Base-by-base conservation (phyloP, 2,113 vertebrate genomes). In the Gobiocypris rarus region DNA sequence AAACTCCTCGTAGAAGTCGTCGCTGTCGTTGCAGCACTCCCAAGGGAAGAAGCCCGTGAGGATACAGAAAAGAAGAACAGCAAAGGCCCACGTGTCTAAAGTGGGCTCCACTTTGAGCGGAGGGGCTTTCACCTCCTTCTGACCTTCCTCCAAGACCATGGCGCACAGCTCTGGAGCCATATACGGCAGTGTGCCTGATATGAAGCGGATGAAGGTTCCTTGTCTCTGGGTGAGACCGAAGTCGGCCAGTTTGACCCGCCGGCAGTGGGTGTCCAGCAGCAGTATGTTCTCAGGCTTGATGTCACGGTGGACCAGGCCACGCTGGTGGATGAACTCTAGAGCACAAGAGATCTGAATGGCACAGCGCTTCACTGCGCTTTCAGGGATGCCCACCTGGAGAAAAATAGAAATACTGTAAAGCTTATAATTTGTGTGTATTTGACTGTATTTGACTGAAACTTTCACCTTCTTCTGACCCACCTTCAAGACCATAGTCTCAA, bases 11-110 rank as follows among this genome's bases (percentile, higher is more conserved):
- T 96, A 98, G 92, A 97, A 98, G 80, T 96, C 95, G 69, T 98
- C 97, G 0, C 91, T 76, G 0, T 91, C 90, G 81, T 93, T 85
- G 77, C 96, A 97, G 89, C 93, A 89, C 84, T 98, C 97, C 97
- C 97, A 98, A 83, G 97, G 97, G 89, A 98, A 98, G 90, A 96
- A 97, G 43, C 97, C 97, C 0, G 97, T 98, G 67, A 99, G 96
- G 26, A 98, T 94, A 89, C 97, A 98, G 91, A 98, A 99, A 11
- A 98, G 94, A 69, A 99, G 92, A 77, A 98, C 97, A 0, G 95
- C 97, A 0, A 99, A 96, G 0, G 97, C 97, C 96, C 96, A 99
- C 5, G 96, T 96, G 0, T 99, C 97, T 89, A 98, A 89, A 86
- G 95, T 95, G 0, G 95, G 90, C 81, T 98, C 96, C 0, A 98